phyloP scores from a whole-genome alignment of 2,797 vertebrate genomes.

The Sebastes nivosus region DNA sequence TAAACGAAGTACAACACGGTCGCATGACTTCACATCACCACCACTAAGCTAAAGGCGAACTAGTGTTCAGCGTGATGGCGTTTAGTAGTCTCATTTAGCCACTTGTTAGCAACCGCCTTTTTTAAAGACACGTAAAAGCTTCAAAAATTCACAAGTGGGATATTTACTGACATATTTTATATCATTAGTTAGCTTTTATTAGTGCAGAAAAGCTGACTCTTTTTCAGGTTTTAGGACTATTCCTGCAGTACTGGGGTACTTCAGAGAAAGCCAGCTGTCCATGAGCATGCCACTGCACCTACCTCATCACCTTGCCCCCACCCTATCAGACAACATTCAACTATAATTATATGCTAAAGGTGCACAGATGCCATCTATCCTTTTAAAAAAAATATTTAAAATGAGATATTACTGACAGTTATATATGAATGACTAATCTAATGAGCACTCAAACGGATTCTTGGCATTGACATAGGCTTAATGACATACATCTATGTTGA shows the following conservation, averaged over 20 bases:
- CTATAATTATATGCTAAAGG: neutral
- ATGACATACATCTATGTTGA: neutral
- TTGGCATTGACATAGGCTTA: neutral
- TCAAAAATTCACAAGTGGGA: too few species aligned
- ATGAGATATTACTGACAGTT: neutral
- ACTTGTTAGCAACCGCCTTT: too few species aligned
- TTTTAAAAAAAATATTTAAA: neutral
- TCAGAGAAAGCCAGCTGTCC: slow-evolving; percentile 16
- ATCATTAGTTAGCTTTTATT: too few species aligned
- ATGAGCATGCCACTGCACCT: neutral
- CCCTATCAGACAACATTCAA: neutral
- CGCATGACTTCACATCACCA: too few species aligned
- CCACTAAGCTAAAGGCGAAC: too few species aligned
- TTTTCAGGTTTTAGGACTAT: too few species aligned
- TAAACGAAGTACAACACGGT: too few species aligned
- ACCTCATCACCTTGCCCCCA: neutral
- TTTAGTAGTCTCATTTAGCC: too few species aligned
- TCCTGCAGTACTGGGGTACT: neutral
- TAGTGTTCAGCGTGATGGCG: too few species aligned
- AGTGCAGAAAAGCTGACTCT: too few species aligned
- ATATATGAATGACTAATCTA: slow-evolving; percentile 1
- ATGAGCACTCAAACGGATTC: neutral
- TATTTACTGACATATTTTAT: too few species aligned
- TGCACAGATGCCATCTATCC: neutral
- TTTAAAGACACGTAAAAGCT: too few species aligned